Evolutionary conservation across 2,888 invertebrate species (phyloP).

Genomic region (Carcina quercana): DNA sequence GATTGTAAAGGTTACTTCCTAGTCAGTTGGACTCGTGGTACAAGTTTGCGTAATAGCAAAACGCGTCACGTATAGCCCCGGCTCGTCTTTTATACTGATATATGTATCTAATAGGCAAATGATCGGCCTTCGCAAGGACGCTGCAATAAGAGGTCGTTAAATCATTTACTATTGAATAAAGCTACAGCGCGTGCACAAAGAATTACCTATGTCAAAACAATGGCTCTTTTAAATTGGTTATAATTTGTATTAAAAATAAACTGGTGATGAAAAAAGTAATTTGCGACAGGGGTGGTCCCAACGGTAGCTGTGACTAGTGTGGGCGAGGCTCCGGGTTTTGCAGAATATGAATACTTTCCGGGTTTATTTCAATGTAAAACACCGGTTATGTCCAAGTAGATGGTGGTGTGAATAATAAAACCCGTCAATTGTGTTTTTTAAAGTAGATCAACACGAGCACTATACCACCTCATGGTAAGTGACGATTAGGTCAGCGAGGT

Average conservation of each 20-base stretch:
- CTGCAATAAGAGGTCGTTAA: conserved; percentile 33
- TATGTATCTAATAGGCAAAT: conserved; percentile 39
- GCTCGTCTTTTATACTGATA: conserved; percentile 34
- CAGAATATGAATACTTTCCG: no score
- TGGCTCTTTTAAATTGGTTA: conserved; percentile 3
- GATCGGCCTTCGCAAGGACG: conserved; percentile 65
- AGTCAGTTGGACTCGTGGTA: conserved; percentile 42
- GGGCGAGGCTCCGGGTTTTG: no score
- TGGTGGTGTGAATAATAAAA: no score
- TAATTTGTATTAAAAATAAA: conserved; percentile 19
- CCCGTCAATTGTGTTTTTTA: no score
- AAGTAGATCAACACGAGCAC: no score
- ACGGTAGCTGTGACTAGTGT: conserved; percentile 28
- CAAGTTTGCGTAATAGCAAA: conserved; percentile 46
- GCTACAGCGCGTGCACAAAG: conserved; percentile 24
- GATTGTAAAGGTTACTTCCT: conserved; percentile 68
- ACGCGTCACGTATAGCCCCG: conserved; percentile 44
- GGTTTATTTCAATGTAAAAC: no score
- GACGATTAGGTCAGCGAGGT: no score
- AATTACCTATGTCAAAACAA: conserved; percentile 4
- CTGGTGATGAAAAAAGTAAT: conserved; percentile 38
- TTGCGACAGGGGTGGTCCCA: conserved; percentile 23
- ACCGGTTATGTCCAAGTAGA: no score
- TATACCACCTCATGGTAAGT: no score
- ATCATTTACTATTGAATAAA: conserved; percentile 29